Conservation (phyloP, 2,797 vertebrate species). For the Hafferia zeledoni region DNA sequence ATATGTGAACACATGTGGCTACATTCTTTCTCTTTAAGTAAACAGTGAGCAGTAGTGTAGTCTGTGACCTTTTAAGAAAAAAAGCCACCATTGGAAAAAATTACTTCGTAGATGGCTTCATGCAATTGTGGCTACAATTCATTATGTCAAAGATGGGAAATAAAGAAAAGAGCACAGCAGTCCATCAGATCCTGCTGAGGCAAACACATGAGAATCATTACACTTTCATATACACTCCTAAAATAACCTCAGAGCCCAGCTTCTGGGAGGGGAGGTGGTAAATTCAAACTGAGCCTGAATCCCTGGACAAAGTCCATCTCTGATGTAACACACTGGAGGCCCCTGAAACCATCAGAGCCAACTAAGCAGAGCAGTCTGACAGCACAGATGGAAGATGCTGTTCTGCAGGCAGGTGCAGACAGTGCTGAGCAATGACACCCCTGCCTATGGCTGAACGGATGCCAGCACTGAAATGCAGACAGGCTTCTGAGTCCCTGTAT, state of each 20-base stretch:
- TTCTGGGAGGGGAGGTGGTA: neutral
- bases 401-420: neutral
- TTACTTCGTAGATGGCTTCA: slow-evolving; percentile 55
- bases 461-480: neutral
- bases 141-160: slow-evolving; percentile 51
- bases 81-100: slow-evolving; percentile 63
- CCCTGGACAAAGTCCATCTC: neutral
- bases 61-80: slow-evolving; percentile 35
- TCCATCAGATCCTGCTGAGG: neutral
- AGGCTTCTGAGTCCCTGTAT: neutral
- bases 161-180: slow-evolving; percentile 46
- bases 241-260: neutral
- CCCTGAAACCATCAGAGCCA: neutral
- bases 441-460: neutral
- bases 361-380: neutral
- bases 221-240: neutral
- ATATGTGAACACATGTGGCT: slow-evolving; percentile 47
- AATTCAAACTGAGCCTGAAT: slow-evolving; percentile 18
- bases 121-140: slow-evolving; percentile 42
- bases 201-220: slow-evolving; percentile 26
- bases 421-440: neutral
- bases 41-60: slow-evolving; percentile 43
- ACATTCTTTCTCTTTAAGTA: slow-evolving; percentile 44
- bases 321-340: neutral
- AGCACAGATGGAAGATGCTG: neutral